Evolutionary conservation across 1,140 invertebrate species (phyloP), one percentile per base, ranked within the genome.

Genomic region (Caenorhabditis briggsae): DNA sequence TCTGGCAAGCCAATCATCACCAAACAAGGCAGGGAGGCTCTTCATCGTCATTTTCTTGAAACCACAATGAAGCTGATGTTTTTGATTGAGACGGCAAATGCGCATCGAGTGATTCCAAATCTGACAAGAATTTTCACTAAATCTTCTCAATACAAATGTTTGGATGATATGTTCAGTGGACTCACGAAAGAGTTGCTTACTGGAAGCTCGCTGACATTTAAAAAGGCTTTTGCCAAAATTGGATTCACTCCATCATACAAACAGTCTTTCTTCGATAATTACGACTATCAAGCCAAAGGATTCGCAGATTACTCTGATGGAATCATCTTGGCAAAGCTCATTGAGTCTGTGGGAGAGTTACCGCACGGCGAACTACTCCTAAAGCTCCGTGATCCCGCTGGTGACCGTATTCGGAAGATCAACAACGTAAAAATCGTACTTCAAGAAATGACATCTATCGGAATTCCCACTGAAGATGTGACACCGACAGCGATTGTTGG

Each of bases 1-100:
- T 74, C 65, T n/a, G 65, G 65, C 46, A 48, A 43, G 5, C 65
- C 65, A 25, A 74, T 74, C 65, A 74, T 74, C 18, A 74, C 65
- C 0, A 23, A 16, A 8, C 41, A 41, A 8, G 65, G 65, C 1
- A 14, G 23, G n/a, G 43, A 74, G n/a, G 65, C 65, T 18, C 43
- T 74, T 33, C 65, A 74, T n/a, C 11, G 9, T 7, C 65, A 74
- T 46, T 74, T 74, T 18, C 65, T 74, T 12, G 18, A 23, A 8
- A 18, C 46, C 16, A 46, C 65, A 18, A 74, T 74, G 65, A 74
- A 74, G 43, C 9, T 74, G 5, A 74, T 74, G 65, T 74, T 74
- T 18, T 18, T 74, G 16, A 48, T 74, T 48, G 65, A 74, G n/a
- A 5, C 65, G n/a, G 16, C 65, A 0, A n/a, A 74, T 25, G 9